Evolutionary conservation across 2,113 vertebrate genomes (phyloP), one percentile per base, ranked within the genome.

Genomic region (Xiphophorus hellerii): DNA sequence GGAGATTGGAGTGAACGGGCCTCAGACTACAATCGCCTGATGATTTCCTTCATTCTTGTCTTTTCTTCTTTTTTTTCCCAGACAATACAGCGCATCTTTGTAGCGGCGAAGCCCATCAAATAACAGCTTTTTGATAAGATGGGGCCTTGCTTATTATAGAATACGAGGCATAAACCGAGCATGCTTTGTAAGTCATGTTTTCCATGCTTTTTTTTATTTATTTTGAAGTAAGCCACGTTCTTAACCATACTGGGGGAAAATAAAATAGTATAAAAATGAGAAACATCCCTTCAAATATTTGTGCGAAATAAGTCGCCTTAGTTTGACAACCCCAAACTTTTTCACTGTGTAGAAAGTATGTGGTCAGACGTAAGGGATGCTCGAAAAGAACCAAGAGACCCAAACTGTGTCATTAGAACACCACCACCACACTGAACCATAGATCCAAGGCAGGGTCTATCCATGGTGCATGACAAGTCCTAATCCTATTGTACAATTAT

Each of bases 11-110:
- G 69, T 60, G 71, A 82, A 80, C 35, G 75, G 76, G 75, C 71
- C 44, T 82, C 85, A 86, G 86, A 85, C 84, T 80, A 44, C 76
- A 79, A 85, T 87, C 37, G 44, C 71, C 71, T 61, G 62, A 83
- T 58, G 60, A 76, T 65, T 89, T 89, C 65, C 77, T 87, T 84
- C 74, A 80, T 73, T 87, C 69, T 78, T 70, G 64, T 35, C 51
- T n/a, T 58, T 48, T 48, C 44, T 48, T 48, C 17, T 48, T 48
- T 48, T 78, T 74, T 80, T 37, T 37, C 9, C 74, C 68, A 54
- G 54, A 15, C 25, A 33, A 28, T 66, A 67, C 61, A 65, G 27
- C 35, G 20, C 3, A 14, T 28, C 28, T 74, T 66, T 72, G 67
- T 30, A 30, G 63, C 37, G 58, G 14, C 60, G 2, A 35, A 62